phyloP scores from a whole-genome alignment of 64 coral and sea anemone species.

The Acropora tenuis region DNA sequence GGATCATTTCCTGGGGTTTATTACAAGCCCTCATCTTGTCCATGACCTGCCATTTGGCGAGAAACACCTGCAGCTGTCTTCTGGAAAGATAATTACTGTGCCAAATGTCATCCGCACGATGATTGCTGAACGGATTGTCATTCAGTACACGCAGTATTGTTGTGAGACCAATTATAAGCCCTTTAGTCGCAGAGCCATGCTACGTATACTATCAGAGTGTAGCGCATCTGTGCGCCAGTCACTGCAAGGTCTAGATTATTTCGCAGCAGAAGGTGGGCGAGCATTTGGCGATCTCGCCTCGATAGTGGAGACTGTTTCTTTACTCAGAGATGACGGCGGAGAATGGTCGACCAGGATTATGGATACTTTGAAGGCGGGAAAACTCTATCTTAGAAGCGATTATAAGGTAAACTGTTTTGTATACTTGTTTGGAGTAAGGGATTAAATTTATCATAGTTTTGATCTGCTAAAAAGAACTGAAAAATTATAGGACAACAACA shows the following conservation, averaged over 20 bases:
- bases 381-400: background rate
- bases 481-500: background rate
- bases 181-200: background rate
- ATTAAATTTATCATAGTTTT: background rate
- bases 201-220: background rate
- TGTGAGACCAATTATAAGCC: background rate
- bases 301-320: background rate
- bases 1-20: background rate
- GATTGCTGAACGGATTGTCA: background rate
- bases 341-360: background rate
- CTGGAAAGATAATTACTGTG: background rate
- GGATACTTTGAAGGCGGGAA: background rate
- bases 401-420: background rate
- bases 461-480: background rate
- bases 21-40: background rate
- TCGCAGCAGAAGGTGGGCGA: background rate
- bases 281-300: background rate
- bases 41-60: conserved; percentile 1
- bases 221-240: background rate
- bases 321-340: background rate
- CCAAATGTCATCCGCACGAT: background rate
- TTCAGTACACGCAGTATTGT: background rate
- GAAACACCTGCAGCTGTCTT: background rate
- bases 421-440: background rate
- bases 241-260: background rate